phyloP scores from a whole-genome alignment of 2,888 invertebrate genomes.

The Drosophila affinis region DNA sequence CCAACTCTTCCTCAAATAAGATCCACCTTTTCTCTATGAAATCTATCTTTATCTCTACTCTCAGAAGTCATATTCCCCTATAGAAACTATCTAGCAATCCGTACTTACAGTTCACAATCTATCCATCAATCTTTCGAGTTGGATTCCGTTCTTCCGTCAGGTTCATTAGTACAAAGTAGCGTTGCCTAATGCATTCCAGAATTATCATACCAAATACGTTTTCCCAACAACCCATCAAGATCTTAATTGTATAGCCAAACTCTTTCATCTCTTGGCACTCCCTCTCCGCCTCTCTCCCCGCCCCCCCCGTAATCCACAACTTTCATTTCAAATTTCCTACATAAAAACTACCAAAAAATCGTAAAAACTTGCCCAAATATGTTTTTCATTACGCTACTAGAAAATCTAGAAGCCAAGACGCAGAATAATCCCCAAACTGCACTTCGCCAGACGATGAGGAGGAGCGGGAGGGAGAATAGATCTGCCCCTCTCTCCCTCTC shows the following conservation, averaged over 20 bases:
- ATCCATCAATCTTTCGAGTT: neutral
- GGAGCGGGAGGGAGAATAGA: neutral
- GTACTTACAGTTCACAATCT: neutral
- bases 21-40: no score
- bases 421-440: conserved; percentile 21
- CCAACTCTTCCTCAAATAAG: no score
- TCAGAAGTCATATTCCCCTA: no score
- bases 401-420: conserved; percentile 40
- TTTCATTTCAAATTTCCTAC: conserved; percentile 31
- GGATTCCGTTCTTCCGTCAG: no score
- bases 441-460: conserved; percentile 8
- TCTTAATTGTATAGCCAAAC: conserved; percentile 22
- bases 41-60: no score
- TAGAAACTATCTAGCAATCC: no score
- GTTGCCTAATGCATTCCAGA: neutral
- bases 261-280: conserved; percentile 34
- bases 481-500: neutral
- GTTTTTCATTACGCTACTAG: conserved; percentile 73
- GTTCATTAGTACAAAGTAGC: neutral
- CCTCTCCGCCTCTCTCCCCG: neutral
- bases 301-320: conserved; percentile 29
- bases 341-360: conserved; percentile 59
- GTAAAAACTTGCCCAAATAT: conserved; percentile 73
- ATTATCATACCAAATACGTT: neutral
- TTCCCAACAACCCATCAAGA: neutral